These are phyloP conservation scores for Choloepus didactylus DNA, from an alignment of 2,797 vertebrate genomes.

Conservation along the genomic window DNA sequence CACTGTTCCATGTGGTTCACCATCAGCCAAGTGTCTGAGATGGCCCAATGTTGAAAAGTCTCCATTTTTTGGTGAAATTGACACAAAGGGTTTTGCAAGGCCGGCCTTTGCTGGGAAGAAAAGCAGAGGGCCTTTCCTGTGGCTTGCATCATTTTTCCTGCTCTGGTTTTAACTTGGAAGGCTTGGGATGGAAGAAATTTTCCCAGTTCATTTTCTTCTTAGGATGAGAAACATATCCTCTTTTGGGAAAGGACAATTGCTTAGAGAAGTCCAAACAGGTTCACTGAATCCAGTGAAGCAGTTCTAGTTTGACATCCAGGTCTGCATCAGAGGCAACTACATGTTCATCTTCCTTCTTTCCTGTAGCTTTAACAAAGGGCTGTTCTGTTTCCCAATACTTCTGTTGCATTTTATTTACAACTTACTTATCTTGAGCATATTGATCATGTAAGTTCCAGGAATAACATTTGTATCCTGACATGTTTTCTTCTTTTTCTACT, in stretches of 20 bases:
- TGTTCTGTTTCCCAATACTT: slow-evolving; percentile 99
- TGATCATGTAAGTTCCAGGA: slow-evolving; percentile 93
- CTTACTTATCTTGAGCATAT: slow-evolving; percentile 95
- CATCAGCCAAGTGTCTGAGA: slow-evolving; percentile 98
- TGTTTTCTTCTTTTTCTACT: slow-evolving; percentile 81
- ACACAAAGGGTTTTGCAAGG: slow-evolving; percentile 93
- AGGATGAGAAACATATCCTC: slow-evolving; percentile 96
- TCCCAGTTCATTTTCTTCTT: slow-evolving; percentile 96
- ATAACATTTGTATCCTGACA: slow-evolving; percentile 91
- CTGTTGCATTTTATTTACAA: slow-evolving; percentile 98
- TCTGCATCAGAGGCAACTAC: slow-evolving; percentile 98
- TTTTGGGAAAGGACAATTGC: slow-evolving; percentile 98
- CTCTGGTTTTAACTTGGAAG: slow-evolving; percentile 96
- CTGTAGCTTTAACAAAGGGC: slow-evolving; percentile 96
- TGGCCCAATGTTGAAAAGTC: slow-evolving; percentile 97
- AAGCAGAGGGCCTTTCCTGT: slow-evolving; percentile 98
- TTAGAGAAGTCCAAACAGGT: slow-evolving; percentile 95
- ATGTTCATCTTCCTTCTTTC: slow-evolving; percentile 97
- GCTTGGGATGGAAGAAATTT: slow-evolving; percentile 97
- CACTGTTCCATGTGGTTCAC: slow-evolving; percentile 98
- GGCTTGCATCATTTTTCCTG: slow-evolving; percentile 99
- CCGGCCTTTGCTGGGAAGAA: slow-evolving; percentile 98
- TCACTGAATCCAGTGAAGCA: slow-evolving; percentile 92
- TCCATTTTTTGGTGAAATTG: slow-evolving; percentile 98
- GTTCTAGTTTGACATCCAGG: slow-evolving; percentile 97